Base-by-base conservation (phyloP, 2,113 vertebrate genomes). In the Eupsittula cactorum region DNA sequence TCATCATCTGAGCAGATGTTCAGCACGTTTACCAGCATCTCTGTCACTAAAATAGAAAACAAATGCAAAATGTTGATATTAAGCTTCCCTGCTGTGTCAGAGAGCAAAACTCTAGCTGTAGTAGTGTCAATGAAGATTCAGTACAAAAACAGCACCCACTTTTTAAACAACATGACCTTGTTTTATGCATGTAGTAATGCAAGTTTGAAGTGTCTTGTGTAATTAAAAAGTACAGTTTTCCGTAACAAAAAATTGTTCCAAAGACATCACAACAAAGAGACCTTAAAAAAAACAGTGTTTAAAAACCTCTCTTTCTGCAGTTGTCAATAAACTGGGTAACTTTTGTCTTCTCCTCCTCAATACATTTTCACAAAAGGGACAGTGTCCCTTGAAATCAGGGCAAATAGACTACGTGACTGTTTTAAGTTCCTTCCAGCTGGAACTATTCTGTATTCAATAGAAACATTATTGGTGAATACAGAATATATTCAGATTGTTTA, bases 1-100 rank as follows among this genome's bases (percentile, higher is more conserved):
- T 99, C 99, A 90, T 99, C 99, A 42, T 99, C 99, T 95, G 99
- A 99, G 97, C 99, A 99, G 98, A 99, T 99, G 95, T 99, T 99
- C 95, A 99, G 97, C 27, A 99, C 99, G 2, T 99, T 99, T 79
- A 99, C 99, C 82, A 99, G 98, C 99, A 99, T 99, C 97, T 99
- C 99, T 62, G 99, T 99, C 97, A 99, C 99, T 99, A 92, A 29
- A 96, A 80, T 52, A 27, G 74, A 84, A 91, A 91, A 92, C 14
- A 95, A 62, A 84, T 16, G 76, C 57, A 73, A 82, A 82, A 69
- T 17, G 17, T 92, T 57, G 33, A 27, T 75, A 60, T 19, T 50
- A 49, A 73, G 57, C 21, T 91, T 69, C 20, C 9, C 42, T 49
- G 2, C 16, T 53, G 41, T 41, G 21, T 24, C 59, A 60, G 46